phyloP scores from a whole-genome alignment of 1,140 invertebrate species.

The Lamellibrachia luymesi region DNA sequence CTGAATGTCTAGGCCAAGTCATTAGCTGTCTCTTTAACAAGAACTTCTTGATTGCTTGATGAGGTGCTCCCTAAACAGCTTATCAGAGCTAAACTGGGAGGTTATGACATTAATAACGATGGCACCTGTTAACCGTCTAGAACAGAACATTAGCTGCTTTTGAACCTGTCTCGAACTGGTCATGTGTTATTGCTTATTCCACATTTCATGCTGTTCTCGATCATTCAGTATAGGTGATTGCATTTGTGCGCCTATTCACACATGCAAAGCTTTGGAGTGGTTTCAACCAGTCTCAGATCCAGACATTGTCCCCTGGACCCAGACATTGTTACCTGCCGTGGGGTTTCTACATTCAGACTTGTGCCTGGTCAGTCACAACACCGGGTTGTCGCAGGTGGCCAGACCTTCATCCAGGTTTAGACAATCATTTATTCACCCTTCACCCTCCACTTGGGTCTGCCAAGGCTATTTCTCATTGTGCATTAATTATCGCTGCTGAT shows the following conservation, averaged over 20 bases:
- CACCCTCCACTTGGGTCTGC: neutral
- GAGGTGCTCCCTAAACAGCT: too few relatives aligned
- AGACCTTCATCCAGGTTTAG: neutral
- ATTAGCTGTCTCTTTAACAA: too few relatives aligned
- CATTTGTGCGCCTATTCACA: neutral
- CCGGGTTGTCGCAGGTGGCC: neutral
- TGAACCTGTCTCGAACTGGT: neutral
- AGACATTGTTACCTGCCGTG: neutral
- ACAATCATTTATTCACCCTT: neutral
- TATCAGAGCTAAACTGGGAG: too few relatives aligned
- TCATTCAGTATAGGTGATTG: constrained; percentile 1
- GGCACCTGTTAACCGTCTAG: neutral
- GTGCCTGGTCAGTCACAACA: neutral
- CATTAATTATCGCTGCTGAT: neutral
- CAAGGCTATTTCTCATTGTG: neutral
- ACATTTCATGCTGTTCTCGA: neutral
- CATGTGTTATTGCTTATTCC: neutral
- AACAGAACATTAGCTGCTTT: neutral
- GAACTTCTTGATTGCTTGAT: too few relatives aligned
- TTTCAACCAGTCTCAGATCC: neutral
- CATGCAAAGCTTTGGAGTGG: neutral
- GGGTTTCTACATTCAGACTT: neutral
- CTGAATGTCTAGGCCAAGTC: neutral
- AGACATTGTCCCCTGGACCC: neutral
- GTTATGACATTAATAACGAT: neutral